Conservation (phyloP, 2,797 vertebrate species). For the Otus scops region DNA sequence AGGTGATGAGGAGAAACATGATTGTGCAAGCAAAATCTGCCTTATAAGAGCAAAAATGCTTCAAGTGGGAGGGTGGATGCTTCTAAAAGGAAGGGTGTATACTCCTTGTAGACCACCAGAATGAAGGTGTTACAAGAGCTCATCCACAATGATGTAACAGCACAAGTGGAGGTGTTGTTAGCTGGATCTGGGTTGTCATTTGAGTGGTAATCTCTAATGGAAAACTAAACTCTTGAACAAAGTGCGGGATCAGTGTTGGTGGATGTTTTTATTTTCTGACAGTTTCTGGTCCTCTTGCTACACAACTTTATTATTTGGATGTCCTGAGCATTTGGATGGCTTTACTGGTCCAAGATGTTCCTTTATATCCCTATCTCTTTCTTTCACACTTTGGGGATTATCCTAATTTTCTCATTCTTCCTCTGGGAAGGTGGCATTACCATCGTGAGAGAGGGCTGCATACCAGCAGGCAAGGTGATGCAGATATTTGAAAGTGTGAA, state of each 20-base stretch:
- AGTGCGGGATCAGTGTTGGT: neutral
- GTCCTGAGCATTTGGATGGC: neutral
- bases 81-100: neutral
- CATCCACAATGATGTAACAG: neutral
- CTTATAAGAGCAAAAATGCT: neutral
- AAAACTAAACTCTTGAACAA: neutral
- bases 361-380: neutral
- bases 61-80: neutral
- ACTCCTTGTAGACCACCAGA: neutral
- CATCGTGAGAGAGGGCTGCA: constrained; percentile 87
- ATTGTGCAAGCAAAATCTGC: neutral
- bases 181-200: neutral
- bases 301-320: neutral
- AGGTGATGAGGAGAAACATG: neutral
- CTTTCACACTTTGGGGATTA: neutral
- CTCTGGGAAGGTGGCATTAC: constrained; percentile 76
- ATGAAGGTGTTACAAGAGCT: neutral
- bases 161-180: neutral
- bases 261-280: neutral
- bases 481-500: constrained; percentile 86
- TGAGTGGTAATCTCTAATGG: neutral
- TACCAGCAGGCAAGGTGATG: constrained; percentile 80
- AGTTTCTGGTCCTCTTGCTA: neutral
- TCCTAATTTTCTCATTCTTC: neutral
- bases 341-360: neutral